These are phyloP conservation scores for Atethmia centrago DNA, from an alignment of 2,888 invertebrate species.

Conservation along the genomic window DNA sequence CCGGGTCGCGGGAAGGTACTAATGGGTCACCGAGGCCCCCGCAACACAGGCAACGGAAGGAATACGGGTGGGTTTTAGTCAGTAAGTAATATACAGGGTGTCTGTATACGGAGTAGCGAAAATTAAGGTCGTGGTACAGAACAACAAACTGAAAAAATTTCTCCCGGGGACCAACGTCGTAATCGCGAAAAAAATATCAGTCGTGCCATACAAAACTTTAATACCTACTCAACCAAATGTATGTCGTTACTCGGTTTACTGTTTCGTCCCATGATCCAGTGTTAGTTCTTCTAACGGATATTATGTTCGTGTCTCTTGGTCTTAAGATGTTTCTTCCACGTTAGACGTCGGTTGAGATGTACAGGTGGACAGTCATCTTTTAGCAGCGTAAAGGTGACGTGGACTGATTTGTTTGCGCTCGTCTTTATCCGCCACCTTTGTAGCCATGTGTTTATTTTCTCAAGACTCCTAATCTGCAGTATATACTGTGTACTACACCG, in stretches of 20 bases:
- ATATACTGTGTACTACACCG: neutral
- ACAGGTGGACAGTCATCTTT: neutral
- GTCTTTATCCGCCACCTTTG: neutral
- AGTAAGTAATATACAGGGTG: too few relatives aligned
- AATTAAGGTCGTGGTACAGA: too few relatives aligned
- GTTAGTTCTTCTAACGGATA: neutral
- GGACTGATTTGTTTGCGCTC: neutral
- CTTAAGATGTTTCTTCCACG: neutral
- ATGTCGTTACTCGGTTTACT: neutral
- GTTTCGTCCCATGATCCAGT: neutral
- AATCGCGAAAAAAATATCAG: too few relatives aligned
- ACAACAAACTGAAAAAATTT: too few relatives aligned
- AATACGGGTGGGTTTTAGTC: too few relatives aligned
- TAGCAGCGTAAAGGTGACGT: neutral
- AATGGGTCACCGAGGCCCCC: too few relatives aligned
- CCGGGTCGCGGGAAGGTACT: too few relatives aligned
- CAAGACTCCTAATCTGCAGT: neutral
- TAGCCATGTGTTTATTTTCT: neutral
- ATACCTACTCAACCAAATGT: too few relatives aligned
- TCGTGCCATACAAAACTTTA: too few relatives aligned
- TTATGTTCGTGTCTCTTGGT: neutral
- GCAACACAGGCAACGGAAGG: too few relatives aligned
- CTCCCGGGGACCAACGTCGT: too few relatives aligned
- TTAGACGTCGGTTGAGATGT: neutral
- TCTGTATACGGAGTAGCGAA: too few relatives aligned